These are phyloP conservation scores for Lycocerus yunnanus DNA, from an alignment of 2,888 invertebrate species.

Conservation along the genomic window DNA sequence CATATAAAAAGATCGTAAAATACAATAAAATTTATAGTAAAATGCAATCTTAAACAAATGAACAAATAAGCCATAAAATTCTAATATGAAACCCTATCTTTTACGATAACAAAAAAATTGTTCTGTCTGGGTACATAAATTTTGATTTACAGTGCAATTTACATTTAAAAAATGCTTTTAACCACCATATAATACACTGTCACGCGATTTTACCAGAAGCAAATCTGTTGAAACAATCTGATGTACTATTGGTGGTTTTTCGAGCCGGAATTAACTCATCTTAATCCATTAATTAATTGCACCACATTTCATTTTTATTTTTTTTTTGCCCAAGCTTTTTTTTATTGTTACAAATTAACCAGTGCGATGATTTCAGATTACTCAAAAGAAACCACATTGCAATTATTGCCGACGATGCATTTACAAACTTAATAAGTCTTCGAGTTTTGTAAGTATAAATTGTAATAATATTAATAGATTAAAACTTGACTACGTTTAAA, in stretches of 20 bases:
- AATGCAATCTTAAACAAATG: background rate
- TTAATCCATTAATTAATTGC: background rate
- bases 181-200: background rate
- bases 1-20: background rate
- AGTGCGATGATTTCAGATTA: constrained; percentile 67
- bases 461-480: background rate
- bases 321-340: background rate
- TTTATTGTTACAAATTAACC: background rate
- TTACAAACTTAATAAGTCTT: constrained; percentile 76
- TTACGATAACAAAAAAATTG: background rate
- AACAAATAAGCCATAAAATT: background rate
- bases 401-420: constrained; percentile 77
- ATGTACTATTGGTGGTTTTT: background rate
- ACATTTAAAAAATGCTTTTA: background rate
- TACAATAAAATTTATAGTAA: background rate
- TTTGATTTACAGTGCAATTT: background rate
- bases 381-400: constrained; percentile 85
- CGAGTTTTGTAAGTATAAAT: constrained; percentile 80
- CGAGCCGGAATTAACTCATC: background rate
- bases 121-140: background rate
- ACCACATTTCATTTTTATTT: background rate
- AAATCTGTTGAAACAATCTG: background rate
- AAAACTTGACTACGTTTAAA: constrained; percentile 8
- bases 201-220: background rate
- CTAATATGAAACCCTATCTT: background rate